Evolutionary conservation across 2,113 vertebrate genomes (phyloP).

Genomic region (Brienomyrus brachyistius): DNA sequence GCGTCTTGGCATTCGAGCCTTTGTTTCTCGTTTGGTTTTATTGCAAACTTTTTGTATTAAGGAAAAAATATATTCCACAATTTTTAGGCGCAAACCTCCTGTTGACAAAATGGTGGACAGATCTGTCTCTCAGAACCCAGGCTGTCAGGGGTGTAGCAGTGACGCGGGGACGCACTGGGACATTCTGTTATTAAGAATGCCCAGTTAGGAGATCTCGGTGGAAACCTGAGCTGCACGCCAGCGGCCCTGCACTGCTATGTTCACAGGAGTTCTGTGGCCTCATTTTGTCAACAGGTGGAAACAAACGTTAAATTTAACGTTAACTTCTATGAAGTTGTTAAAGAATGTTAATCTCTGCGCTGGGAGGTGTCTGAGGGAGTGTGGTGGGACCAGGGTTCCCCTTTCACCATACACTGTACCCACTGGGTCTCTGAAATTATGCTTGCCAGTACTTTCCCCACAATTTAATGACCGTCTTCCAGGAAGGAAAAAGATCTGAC

Average conservation of each 20-base stretch:
- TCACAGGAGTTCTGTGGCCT: slow-evolving; percentile 12
- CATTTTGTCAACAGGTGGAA: slow-evolving; percentile 53
- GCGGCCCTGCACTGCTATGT: background rate
- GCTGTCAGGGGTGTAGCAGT: background rate
- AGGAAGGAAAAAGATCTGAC: background rate
- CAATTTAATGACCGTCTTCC: slow-evolving; percentile 5
- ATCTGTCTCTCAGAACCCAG: background rate
- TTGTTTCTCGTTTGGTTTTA: slow-evolving; percentile 13
- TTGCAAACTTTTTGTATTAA: slow-evolving; percentile 9
- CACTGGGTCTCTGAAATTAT: background rate
- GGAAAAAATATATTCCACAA: background rate
- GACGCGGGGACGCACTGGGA: slow-evolving; percentile 1
- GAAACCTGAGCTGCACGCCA: background rate
- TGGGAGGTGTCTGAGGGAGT: slow-evolving; percentile 15
- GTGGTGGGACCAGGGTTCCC: background rate
- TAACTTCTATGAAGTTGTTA: slow-evolving; percentile 78
- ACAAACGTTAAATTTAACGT: slow-evolving; percentile 56
- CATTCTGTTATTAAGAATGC: background rate
- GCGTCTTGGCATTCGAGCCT: slow-evolving; percentile 5
- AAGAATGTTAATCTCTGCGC: slow-evolving; percentile 48
- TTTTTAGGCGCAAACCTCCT: slow-evolving; percentile 5
- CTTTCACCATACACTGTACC: background rate
- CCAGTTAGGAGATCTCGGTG: background rate
- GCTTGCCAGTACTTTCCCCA: background rate
- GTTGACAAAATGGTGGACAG: background rate